A percentile compares a stretch with the other conserved stretches of the same genome.
Evolutionary conservation across 2,113 vertebrate genomes (phyloP).

Genomic region (Neolamprologus brichardi): DNA sequence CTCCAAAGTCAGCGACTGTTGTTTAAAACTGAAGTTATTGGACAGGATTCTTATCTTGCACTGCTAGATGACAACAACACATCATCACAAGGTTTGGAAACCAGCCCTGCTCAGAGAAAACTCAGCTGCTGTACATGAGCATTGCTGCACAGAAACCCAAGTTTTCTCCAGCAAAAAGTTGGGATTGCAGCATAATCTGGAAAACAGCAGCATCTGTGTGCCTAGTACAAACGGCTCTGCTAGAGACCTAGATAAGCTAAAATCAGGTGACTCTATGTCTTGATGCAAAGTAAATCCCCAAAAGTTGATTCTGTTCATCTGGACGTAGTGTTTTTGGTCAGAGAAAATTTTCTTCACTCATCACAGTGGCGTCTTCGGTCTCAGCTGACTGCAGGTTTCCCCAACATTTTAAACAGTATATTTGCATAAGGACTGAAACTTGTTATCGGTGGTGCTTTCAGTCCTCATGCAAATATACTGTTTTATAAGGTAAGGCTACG

Average conservation of each 20-base stretch:
- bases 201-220: not conserved
- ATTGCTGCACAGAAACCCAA: not conserved
- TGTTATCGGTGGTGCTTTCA: not conserved
- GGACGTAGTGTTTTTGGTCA: not conserved
- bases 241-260: not conserved
- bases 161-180: not conserved
- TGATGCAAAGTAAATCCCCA: not conserved
- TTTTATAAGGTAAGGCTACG: not conserved
- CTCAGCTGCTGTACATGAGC: not conserved
- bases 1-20: not conserved
- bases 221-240: not conserved
- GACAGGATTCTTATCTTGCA: not conserved
- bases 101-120: not conserved
- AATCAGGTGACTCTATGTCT: not conserved
- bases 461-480: not conserved
- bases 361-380: not conserved
- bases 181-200: not conserved
- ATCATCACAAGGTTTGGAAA: not conserved
- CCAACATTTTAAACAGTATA: not conserved
- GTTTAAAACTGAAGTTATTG: not conserved
- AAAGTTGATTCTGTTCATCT: not conserved
- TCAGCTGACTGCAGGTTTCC: not conserved
- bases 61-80: not conserved
- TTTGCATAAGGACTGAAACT: not conserved
- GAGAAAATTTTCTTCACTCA: not conserved